Evolutionary conservation across 2,888 invertebrate genomes (phyloP), one percentile per base, ranked within the genome.

Genomic region (Tachina lurida): DNA sequence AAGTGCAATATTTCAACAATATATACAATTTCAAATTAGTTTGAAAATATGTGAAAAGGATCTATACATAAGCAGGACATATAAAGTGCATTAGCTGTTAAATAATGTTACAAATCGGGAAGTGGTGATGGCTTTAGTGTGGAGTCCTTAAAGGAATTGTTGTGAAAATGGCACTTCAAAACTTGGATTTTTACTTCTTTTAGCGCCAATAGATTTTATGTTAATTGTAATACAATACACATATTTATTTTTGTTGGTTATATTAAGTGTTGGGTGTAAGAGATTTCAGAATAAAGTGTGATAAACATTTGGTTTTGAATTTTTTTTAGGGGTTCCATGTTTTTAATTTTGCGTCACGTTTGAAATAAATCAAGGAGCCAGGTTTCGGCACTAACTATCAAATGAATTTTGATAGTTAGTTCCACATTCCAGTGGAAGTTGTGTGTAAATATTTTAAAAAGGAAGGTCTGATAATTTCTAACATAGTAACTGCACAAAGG

Each of bases 61-160:
- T 45, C 41, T 45, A 62, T 54, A n/a, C 58, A 73, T 73, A 84
- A 84, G 83, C 83, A 62, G 81, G 77, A 83, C 52, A 78, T 68
- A 84, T 54, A 84, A 65, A 73, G 83, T 84, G 83, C 83, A 84
- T 47, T 74, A 84, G 77, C 73, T 78, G 67, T 78, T 73, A 67
- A 10, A 78, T 47, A 75, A 62, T 75, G 54, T 62, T 70, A 41
- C 19, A 82, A 56, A 39, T 10, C 9, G 19, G 65, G 47, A 45
- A 8, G 10, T n/a, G 67, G 74, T 74, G 68, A 45, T 15, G 12
- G 22, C 10, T 52, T 58, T 52, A 41, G 47, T 70, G 62, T 75
- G 13, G 52, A 56, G 41, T 45, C 9, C 5, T 56, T 58, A 12
- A 41, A 58, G 22, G 65, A 56, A 17, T 45, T 71, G 1, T 58